Evolutionary conservation across 92 coral and sea anemone genomes (phyloP), one percentile per base, ranked within the genome.

Genomic region (Porites rus): DNA sequence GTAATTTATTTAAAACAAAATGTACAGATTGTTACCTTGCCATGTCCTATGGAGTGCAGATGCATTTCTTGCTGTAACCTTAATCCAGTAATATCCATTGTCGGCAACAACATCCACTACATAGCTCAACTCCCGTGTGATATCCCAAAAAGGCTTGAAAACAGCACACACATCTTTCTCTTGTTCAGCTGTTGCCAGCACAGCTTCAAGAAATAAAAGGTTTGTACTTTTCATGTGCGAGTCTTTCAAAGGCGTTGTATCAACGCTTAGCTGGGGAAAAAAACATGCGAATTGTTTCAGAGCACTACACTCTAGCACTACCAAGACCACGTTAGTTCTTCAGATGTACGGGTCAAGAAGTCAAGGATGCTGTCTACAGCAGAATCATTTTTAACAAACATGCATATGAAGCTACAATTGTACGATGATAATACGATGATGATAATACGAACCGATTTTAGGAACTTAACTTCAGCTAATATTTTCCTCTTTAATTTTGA

Each of bases 51-150:
- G 98, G 60, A 96, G 80, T 17, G 99, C 96, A 69, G 73, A 13
- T 58, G 98, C 97, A 88, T 96, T 96, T 67, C 99, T 89, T 69
- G 99, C 99, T 74, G 94, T 82, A 20, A 96, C 97, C 69, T 96
- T 96, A 61, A 91, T 85, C 99, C 99, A 96, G 6, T 82, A 80
- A 51, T 54, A 54, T 16, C 97, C 95, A 79, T 63, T 56, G 17
- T 73, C 74, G 22, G 95, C 93, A 63, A 95, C 93, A 21, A 95
- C 90, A 85, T 96, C 99, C 17, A 96, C 95, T 17, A 72, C 65
- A 53, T 60, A 60, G 53, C 7, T 70, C 10, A 18, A 14, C 20
- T 79, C 14, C n/a, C n/a, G 53, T 25, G 88, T 51, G 31, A 63
- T 74, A 43, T 59, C 19, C 22, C 74, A 78, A 50, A 93, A 86